Evolutionary conservation across 2,888 invertebrate species (phyloP).

Genomic region (Gastrophysa polygoni): DNA sequence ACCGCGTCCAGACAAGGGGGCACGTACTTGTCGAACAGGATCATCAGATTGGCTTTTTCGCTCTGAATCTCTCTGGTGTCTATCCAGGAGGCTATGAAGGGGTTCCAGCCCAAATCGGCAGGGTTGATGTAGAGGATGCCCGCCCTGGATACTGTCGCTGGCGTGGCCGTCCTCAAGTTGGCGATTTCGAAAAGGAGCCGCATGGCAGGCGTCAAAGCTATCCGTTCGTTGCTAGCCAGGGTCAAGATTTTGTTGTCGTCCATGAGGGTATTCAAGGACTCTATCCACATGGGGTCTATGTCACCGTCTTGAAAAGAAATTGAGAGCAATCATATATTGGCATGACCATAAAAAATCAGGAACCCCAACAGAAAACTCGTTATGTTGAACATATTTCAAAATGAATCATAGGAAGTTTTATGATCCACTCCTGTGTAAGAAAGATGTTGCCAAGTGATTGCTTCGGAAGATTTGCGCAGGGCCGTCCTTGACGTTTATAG

Average conservation of each 20-base stretch:
- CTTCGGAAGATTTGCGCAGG: no score
- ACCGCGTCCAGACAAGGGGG: conserved; percentile 79
- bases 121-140: conserved; percentile 95
- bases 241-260: conserved; percentile 96
- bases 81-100: conserved; percentile 90
- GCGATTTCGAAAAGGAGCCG: conserved; percentile 93
- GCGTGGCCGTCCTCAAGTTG: conserved; percentile 88
- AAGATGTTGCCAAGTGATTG: no score
- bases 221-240: conserved; percentile 92
- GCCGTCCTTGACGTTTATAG: no score
- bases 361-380: no score
- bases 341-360: no score
- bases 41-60: conserved; percentile 80
- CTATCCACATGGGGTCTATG: conserved; percentile 99
- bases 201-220: conserved; percentile 88
- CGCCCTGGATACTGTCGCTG: conserved; percentile 93
- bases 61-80: conserved; percentile 74
- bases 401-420: no score
- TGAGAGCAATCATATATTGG: no score
- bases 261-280: conserved; percentile 95
- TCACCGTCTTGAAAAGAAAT: conserved; percentile 81
- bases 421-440: no score
- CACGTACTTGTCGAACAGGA: conserved; percentile 93
- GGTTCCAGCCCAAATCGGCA: conserved; percentile 93
- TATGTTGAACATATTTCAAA: no score